Base-by-base conservation (phyloP, 2,888 invertebrate genomes). In the Drosophila helvetica region DNA sequence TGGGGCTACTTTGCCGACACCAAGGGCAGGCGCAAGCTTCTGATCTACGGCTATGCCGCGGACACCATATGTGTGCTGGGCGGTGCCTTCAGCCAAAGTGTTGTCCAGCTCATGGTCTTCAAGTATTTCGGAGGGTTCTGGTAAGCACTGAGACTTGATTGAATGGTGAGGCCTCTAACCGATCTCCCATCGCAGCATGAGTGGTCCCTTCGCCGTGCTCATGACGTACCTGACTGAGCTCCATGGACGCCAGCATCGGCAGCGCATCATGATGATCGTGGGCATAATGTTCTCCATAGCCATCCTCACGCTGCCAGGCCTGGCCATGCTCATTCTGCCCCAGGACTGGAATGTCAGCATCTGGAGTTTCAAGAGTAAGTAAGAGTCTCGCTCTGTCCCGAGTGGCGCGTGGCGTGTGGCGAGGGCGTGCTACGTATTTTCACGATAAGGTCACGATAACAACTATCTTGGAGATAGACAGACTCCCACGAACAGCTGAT, bases 1-100 rank as follows among this genome's bases (percentile, higher is more conserved):
- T 96, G 96, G 96, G 96, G 96, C 3, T 96, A 94, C 84, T 90
- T 96, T 7, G 95, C 96, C 0, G 96, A 96, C 86, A 95, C 95
- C 0, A 93, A 95, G 68, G 96, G 96, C 0, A 93, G 95, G 54
- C 93, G 93, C 74, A 94, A 94, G 82, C 93, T 96, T 52, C 92
- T 96, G 80, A 92, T 95, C 15, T 93, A 93, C 87, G 96, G 96
- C 0, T 94, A 94, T 81, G 86, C 95, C 50, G 90, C 93, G 12
- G 94, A 96, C 17, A 94, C 93, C 0, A 71, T 95, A 22, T 94
- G 95, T 75, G 95, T 95, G 56, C 78, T 95, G 17, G 87, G 94
- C 1, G 93, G 94, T 3, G 94, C 94, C 7, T 89, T 95, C 63
- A 94, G 95, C 62, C 95, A 95, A 83, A 94, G 93, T 79, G 95